Evolutionary conservation across 1,140 invertebrate genomes (phyloP).

Genomic region (Calephelis nemesis): DNA sequence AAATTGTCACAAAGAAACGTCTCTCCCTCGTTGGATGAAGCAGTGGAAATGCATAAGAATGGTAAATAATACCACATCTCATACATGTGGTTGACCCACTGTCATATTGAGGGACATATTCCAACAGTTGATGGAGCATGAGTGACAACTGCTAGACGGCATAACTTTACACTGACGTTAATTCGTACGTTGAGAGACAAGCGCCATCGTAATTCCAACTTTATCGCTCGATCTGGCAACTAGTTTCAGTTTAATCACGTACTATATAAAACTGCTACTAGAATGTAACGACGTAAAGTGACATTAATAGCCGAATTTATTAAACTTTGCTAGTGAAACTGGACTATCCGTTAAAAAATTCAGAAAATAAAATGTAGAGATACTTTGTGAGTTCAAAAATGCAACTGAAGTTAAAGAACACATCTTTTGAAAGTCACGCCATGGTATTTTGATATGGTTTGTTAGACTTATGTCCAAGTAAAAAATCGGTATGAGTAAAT

Average conservation of each 20-base stretch:
- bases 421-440: conserved; percentile 58
- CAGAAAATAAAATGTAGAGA: background rate
- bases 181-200: conserved; percentile 60
- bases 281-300: conserved; percentile 46
- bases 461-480: conserved; percentile 62
- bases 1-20: conserved; percentile 34
- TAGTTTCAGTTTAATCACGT: conserved; percentile 63
- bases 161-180: conserved; percentile 72
- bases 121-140: conserved; percentile 78
- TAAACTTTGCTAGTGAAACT: background rate
- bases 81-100: conserved; percentile 74
- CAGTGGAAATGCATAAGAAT: conserved; percentile 58
- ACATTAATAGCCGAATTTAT: background rate
- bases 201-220: conserved; percentile 46
- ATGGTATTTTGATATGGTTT: conserved; percentile 56
- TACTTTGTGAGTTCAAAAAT: conserved; percentile 12
- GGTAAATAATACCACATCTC: conserved; percentile 67
- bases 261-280: conserved; percentile 64
- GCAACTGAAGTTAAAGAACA: conserved; percentile 30
- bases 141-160: conserved; percentile 68
- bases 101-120: conserved; percentile 67
- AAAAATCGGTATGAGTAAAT: conserved; percentile 58
- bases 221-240: conserved; percentile 64
- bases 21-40: conserved; percentile 48
- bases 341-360: background rate